Conservation (phyloP, 2,797 vertebrate genomes). For the Mormyrops attenuatus region DNA sequence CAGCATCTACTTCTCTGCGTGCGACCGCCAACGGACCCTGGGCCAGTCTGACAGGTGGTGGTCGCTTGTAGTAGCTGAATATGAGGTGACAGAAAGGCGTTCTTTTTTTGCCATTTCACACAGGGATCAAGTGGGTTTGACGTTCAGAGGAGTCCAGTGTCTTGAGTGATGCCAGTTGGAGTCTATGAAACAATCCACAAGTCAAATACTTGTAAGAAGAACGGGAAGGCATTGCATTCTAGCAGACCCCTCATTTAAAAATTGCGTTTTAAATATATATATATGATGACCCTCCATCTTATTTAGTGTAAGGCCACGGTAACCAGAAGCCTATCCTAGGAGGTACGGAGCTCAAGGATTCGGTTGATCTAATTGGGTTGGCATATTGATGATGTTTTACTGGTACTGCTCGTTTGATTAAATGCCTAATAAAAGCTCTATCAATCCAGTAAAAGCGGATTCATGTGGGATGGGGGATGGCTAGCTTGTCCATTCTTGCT, state of each 20-base stretch:
- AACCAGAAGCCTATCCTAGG: background rate
- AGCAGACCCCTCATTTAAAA: background rate
- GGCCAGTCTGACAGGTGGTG: background rate
- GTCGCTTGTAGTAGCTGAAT: background rate
- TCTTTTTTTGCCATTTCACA: background rate
- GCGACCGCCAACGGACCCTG: background rate
- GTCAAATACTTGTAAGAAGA: background rate
- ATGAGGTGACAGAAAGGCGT: background rate
- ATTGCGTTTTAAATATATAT: background rate
- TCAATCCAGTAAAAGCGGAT: background rate
- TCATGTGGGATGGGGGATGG: background rate
- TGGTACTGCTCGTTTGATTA: background rate
- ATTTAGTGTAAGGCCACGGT: background rate
- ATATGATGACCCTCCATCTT: background rate
- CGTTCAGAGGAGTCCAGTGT: background rate
- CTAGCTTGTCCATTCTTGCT: background rate
- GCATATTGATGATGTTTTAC: background rate
- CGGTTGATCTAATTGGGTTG: background rate
- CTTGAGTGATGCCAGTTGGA: background rate
- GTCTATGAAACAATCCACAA: background rate
- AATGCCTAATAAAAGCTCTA: background rate
- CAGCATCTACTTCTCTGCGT: background rate
- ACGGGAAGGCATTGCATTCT: background rate
- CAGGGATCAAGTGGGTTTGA: background rate
- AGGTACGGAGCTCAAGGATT: background rate